Evolutionary conservation across 2,888 invertebrate genomes (phyloP).

Genomic region (Ophioninae sp.): DNA sequence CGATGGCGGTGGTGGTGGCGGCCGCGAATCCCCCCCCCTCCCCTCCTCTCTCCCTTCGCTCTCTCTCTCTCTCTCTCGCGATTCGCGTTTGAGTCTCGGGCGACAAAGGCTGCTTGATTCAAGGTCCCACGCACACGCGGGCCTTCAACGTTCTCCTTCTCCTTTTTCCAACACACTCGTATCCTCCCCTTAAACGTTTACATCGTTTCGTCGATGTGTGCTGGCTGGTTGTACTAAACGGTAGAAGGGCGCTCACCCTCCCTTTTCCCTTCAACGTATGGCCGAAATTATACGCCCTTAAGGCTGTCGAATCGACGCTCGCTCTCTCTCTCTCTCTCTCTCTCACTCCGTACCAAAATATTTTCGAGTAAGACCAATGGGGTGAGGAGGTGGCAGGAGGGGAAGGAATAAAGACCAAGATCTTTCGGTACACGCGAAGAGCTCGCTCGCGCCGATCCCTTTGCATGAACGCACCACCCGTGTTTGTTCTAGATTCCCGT

Average conservation of each 20-base stretch:
- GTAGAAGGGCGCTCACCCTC: background rate
- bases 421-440: too few species aligned
- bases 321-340: too few species aligned
- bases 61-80: conserved; percentile 1
- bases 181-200: conserved; percentile 25
- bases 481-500: too few species aligned
- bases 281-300: background rate
- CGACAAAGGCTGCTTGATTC: conserved; percentile 81
- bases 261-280: background rate
- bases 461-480: too few species aligned
- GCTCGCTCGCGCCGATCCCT: too few species aligned
- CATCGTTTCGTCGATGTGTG: conserved; percentile 16
- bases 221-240: too few species aligned
- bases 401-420: too few species aligned
- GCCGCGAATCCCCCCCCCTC: background rate
- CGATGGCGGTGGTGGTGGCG: conserved; percentile 68
- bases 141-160: conserved; percentile 25
- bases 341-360: too few species aligned
- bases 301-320: too few species aligned
- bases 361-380: too few species aligned
- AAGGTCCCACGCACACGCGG: conserved; percentile 78
- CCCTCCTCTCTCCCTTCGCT: too few species aligned
- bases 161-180: conserved; percentile 61
- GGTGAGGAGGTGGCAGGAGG: too few species aligned
- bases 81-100: conserved; percentile 76